Conservation (phyloP, 2,888 invertebrate species). For the Parelbella ahira region DNA sequence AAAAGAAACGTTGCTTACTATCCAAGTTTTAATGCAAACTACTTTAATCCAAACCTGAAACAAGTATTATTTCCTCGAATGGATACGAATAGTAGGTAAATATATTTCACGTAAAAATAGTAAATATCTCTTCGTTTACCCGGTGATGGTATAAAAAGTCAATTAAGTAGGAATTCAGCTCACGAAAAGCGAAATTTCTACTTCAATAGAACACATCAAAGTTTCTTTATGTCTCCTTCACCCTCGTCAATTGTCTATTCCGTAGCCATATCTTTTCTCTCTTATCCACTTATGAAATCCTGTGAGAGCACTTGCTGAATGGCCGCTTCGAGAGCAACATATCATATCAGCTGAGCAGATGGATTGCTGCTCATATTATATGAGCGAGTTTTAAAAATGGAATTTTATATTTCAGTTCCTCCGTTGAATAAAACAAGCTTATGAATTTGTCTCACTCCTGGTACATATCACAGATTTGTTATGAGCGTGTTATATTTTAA, state of each 20-base stretch:
- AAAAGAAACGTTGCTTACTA: too few species aligned
- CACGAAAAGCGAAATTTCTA: constrained; percentile 54
- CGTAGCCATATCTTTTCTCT: constrained; percentile 42
- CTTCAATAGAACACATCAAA: constrained; percentile 59
- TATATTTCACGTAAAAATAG: too few species aligned
- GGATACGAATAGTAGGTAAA: too few species aligned
- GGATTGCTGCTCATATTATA: constrained; percentile 24
- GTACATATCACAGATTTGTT: constrained; percentile 21
- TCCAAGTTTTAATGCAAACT: too few species aligned
- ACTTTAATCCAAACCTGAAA: too few species aligned
- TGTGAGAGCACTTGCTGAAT: constrained; percentile 27
- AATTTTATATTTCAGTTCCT: constrained; percentile 26
- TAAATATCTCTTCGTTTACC: neutral
- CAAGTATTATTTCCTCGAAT: too few species aligned
- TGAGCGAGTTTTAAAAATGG: constrained; percentile 22
- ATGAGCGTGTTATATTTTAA: too few species aligned
- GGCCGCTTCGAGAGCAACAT: constrained; percentile 20
- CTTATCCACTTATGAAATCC: constrained; percentile 38
- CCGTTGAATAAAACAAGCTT: constrained; percentile 25
- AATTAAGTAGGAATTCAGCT: constrained; percentile 45
- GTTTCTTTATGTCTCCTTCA: constrained; percentile 52
- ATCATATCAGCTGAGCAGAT: constrained; percentile 24
- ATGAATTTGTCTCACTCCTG: constrained; percentile 24
- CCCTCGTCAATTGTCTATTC: constrained; percentile 60
- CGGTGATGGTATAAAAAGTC: neutral